Conservation (phyloP, 2,113 vertebrate genomes). For the Oreotragus oreotragus region DNA sequence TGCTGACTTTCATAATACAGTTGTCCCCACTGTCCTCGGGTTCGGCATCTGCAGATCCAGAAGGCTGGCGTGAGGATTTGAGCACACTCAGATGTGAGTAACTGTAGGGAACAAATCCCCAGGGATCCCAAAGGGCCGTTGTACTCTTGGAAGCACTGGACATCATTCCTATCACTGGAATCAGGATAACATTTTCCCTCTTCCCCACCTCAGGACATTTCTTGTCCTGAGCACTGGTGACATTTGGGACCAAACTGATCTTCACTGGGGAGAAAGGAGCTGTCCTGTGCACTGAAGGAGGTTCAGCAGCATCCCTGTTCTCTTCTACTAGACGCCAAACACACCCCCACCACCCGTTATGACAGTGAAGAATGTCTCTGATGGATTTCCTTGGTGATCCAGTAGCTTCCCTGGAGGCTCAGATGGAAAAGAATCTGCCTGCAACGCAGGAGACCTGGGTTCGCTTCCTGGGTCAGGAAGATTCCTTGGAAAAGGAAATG, state of each 20-base stretch:
- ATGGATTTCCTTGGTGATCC: not conserved
- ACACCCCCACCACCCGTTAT: not conserved
- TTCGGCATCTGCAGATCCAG: not conserved
- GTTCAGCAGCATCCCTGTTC: not conserved
- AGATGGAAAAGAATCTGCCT: not conserved
- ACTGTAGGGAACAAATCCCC: not conserved
- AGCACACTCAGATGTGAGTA: not conserved
- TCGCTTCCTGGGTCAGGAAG: not conserved
- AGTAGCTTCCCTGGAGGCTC: not conserved
- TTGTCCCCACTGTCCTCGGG: not conserved
- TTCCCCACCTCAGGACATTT: too few relatives aligned
- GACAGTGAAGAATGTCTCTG: not conserved
- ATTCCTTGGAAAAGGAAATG: not conserved
- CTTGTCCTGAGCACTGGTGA: not conserved
- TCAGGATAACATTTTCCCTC: not conserved
- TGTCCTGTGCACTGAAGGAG: too few relatives aligned
- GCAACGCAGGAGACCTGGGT: not conserved
- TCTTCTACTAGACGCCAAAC: not conserved
- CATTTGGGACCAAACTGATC: not conserved
- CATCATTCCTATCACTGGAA: not conserved
- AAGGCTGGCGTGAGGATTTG: not conserved
- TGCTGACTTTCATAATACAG: not conserved
- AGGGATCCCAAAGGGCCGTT: fast-evolving
- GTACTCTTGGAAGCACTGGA: not conserved
- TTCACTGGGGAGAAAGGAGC: not conserved